Evolutionary conservation across 2,113 vertebrate genomes (phyloP).

Genomic region (Nanorana parkeri): DNA sequence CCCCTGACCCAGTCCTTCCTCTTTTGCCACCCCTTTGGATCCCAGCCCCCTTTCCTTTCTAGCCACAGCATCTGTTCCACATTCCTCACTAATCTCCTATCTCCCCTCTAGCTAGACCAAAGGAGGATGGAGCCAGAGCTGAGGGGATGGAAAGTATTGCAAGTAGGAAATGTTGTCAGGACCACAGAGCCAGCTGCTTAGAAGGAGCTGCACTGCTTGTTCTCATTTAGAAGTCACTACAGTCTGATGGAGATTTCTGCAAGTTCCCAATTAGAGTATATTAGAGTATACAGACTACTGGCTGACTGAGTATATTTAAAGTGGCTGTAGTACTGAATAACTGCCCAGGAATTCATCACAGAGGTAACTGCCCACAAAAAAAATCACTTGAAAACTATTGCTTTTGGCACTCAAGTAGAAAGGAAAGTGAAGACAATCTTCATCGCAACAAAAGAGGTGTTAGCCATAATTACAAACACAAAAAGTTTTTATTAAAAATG

Average conservation of each 20-base stretch:
- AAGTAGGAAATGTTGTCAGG: constrained; percentile 40
- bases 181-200: constrained; percentile 29
- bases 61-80: constrained; percentile 52
- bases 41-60: constrained; percentile 46
- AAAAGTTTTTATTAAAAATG: no score
- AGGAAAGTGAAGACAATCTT: no score
- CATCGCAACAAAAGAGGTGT: no score
- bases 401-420: no score
- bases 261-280: background rate
- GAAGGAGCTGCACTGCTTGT: background rate
- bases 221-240: background rate
- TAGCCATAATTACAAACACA: no score
- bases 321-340: background rate
- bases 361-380: no score
- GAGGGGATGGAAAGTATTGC: constrained; percentile 37
- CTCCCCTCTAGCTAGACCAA: constrained; percentile 55
- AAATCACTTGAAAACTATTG: no score
- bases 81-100: constrained; percentile 55
- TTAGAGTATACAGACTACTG: background rate
- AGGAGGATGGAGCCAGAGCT: constrained; percentile 41
- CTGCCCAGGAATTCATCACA: no score
- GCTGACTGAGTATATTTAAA: background rate
- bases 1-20: constrained; percentile 51
- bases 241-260: background rate
- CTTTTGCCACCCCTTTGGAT: constrained; percentile 40